Conservation (phyloP, 2,888 invertebrate species). For the Callinectes sapidus region DNA sequence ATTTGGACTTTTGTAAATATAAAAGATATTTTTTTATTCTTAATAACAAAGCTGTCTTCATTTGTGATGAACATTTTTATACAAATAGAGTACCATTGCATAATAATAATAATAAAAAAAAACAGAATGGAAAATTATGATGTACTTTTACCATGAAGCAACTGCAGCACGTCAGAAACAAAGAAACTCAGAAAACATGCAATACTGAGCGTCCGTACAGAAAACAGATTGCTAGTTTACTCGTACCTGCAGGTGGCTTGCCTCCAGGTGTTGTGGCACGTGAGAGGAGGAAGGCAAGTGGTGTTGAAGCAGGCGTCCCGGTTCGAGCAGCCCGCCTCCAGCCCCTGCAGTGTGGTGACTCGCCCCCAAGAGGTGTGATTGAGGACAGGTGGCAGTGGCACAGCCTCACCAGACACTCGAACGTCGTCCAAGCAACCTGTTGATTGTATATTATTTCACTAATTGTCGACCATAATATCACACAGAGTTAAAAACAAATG, state of each 20-base stretch:
- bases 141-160: background rate
- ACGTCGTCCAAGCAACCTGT: slow-evolving; percentile 67
- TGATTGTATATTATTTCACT: background rate
- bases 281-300: slow-evolving; percentile 58
- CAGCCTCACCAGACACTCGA: slow-evolving; percentile 51
- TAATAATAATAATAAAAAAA: background rate
- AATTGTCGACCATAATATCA: too few species aligned
- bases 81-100: too few species aligned
- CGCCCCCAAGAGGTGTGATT: slow-evolving; percentile 58
- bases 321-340: slow-evolving; percentile 51
- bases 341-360: slow-evolving; percentile 45
- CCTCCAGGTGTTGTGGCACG: slow-evolving; percentile 60
- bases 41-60: too few species aligned
- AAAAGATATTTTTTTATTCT: too few species aligned
- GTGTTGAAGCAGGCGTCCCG: slow-evolving; percentile 49
- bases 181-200: background rate
- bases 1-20: too few species aligned
- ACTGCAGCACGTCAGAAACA: background rate
- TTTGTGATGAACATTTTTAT: too few species aligned
- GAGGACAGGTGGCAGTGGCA: slow-evolving; percentile 55
- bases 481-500: too few species aligned
- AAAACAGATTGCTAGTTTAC: background rate
- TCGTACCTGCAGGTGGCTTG: slow-evolving; percentile 58
- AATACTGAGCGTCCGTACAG: background rate
- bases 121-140: background rate